These are phyloP conservation scores for Pipistrellus nathusii DNA, from an alignment of 2,797 vertebrate genomes.

Conservation along the genomic window DNA sequence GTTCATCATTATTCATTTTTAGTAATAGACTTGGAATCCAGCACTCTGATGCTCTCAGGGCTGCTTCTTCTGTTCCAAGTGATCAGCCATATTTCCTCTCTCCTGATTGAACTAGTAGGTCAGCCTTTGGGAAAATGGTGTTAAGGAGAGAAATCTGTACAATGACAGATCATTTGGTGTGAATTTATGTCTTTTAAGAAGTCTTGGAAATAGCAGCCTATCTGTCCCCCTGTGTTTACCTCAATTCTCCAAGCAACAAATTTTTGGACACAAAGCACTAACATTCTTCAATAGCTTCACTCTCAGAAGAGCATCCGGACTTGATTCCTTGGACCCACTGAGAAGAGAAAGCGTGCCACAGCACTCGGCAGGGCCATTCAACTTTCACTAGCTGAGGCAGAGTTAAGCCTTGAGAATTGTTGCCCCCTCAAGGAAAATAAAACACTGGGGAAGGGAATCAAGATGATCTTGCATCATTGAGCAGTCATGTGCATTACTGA, in stretches of 20 bases:
- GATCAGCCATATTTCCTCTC: slow-evolving; percentile 42
- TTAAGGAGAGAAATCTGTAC: slow-evolving; percentile 79
- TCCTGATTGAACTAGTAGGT: slow-evolving; percentile 72
- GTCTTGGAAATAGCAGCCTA: slow-evolving; percentile 66
- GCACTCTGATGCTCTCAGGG: background rate
- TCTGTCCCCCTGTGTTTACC: slow-evolving; percentile 61
- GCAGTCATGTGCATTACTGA: slow-evolving; percentile 34
- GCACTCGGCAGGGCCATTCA: slow-evolving; percentile 71
- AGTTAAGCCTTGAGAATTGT: slow-evolving; percentile 79
- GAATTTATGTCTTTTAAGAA: slow-evolving; percentile 75
- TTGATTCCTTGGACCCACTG: slow-evolving; percentile 70
- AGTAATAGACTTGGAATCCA: slow-evolving; percentile 51
- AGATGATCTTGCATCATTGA: slow-evolving; percentile 70
- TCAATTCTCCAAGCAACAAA: slow-evolving; percentile 64
- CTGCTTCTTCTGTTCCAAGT: slow-evolving; percentile 4
- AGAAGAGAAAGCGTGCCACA: slow-evolving; percentile 62
- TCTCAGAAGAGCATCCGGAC: slow-evolving; percentile 55
- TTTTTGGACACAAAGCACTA: slow-evolving; percentile 60
- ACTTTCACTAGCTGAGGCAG: slow-evolving; percentile 73
- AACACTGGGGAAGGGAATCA: slow-evolving; percentile 70
- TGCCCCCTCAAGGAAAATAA: slow-evolving; percentile 80
- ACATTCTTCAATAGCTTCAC: slow-evolving; percentile 50
- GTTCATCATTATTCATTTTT: background rate
- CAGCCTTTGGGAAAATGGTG: slow-evolving; percentile 77
- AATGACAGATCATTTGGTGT: slow-evolving; percentile 74